Evolutionary conservation across 2,113 vertebrate species (phyloP).

Genomic region (Agelaius tricolor): DNA sequence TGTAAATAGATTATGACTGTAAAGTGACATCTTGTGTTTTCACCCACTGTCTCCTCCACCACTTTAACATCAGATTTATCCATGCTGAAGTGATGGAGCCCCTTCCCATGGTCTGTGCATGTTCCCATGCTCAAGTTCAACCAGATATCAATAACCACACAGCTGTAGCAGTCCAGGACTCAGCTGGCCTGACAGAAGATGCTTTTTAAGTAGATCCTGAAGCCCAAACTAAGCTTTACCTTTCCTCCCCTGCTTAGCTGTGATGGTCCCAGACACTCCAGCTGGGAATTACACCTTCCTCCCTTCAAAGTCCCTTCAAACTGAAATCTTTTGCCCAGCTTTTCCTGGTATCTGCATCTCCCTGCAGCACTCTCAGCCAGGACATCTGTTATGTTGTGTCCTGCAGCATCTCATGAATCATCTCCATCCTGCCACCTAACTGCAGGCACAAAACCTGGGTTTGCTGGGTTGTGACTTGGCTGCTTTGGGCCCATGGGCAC

Average conservation of each 20-base stretch:
- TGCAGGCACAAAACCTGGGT: background rate
- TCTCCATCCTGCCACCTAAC: background rate
- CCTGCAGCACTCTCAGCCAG: background rate
- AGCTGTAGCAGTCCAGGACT: background rate
- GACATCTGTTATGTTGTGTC: background rate
- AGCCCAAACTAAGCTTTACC: background rate
- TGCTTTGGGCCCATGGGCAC: background rate
- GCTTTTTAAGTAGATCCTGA: background rate
- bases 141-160: background rate
- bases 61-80: background rate
- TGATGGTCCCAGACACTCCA: background rate
- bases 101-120: rapidly evolving
- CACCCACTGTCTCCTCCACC: background rate
- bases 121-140: background rate
- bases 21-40: background rate
- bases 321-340: background rate
- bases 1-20: background rate
- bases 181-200: background rate
- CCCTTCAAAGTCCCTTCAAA: background rate
- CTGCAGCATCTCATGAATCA: background rate
- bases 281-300: background rate
- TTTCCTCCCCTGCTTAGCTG: background rate
- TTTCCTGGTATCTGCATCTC: background rate
- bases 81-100: background rate
- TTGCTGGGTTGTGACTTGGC: background rate